A percentile compares a stretch with the other conserved stretches of the same genome.
These are phyloP conservation scores for Austrofundulus limnaeus DNA, from an alignment of 2,113 vertebrate genomes.

Conservation along the genomic window DNA sequence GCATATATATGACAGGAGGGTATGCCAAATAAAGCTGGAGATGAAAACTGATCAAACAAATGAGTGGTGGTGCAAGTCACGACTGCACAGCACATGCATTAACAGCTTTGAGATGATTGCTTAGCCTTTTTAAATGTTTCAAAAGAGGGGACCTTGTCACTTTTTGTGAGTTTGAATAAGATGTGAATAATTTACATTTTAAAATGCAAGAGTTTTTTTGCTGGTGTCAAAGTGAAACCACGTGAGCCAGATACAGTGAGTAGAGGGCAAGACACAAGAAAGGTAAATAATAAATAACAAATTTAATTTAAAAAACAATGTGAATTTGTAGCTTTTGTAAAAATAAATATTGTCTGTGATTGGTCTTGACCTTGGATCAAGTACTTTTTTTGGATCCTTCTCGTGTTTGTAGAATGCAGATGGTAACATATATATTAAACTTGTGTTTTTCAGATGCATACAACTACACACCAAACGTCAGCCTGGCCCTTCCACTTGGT, in stretches of 20 bases:
- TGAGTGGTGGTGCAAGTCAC: constrained; percentile 40
- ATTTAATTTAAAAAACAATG: too few relatives aligned
- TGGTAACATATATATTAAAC: too few relatives aligned
- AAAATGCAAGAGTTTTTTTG: constrained; percentile 31
- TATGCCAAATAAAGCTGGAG: constrained; percentile 60
- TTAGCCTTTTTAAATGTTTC: constrained; percentile 60
- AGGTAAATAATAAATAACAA: too few relatives aligned
- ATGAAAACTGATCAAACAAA: constrained; percentile 67
- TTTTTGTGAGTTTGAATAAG: constrained; percentile 18
- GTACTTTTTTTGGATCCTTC: too few relatives aligned
- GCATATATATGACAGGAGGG: constrained; percentile 69
- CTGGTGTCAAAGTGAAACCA: too few relatives aligned
- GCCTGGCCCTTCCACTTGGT: constrained; percentile 85
- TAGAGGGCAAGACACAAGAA: too few relatives aligned
- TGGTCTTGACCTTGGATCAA: too few relatives aligned
- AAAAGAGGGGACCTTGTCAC: constrained; percentile 25
- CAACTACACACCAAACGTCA: constrained; percentile 86
- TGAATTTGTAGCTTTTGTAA: too few relatives aligned
- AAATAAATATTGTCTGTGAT: too few relatives aligned
- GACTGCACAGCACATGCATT: constrained; percentile 47
- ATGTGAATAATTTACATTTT: constrained; percentile 44
- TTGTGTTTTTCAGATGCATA: constrained; percentile 87
- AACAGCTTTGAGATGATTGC: constrained; percentile 54
- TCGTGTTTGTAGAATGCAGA: too few relatives aligned
- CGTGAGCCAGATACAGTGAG: too few relatives aligned